Evolutionary conservation across 2,888 invertebrate species (phyloP).

Genomic region (Drosophila subquinaria): DNA sequence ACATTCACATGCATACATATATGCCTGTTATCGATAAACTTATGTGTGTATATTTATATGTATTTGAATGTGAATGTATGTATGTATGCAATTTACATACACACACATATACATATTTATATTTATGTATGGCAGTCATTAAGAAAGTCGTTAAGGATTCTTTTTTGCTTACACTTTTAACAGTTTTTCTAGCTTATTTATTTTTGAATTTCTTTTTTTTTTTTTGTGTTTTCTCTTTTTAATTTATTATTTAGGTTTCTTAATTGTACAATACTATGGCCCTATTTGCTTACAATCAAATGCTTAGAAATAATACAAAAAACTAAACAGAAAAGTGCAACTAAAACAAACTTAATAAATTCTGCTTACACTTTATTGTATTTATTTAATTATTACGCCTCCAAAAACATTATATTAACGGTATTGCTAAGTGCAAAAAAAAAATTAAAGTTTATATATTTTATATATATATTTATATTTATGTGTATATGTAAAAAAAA

Average conservation of each 20-base stretch:
- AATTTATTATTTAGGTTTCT: constrained; percentile 22
- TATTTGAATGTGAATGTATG: constrained; percentile 16
- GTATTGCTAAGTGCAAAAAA: constrained; percentile 49
- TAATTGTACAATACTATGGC: constrained; percentile 59
- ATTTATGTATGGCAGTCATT: constrained; percentile 77
- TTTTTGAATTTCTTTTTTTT: constrained; percentile 24
- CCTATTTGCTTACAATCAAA: constrained; percentile 64
- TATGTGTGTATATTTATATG: constrained; percentile 1
- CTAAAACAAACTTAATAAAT: constrained; percentile 16
- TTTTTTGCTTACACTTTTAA: constrained; percentile 62
- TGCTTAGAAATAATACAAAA: constrained; percentile 41
- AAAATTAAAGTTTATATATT: constrained; percentile 2
- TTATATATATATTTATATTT: neutral
- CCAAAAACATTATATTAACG: neutral
- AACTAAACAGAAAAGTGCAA: constrained; percentile 11
- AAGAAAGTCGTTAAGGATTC: constrained; percentile 82
- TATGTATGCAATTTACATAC: constrained; percentile 11
- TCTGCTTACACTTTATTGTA: constrained; percentile 24
- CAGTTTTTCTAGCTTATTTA: constrained; percentile 30
- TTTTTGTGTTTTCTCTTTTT: constrained; percentile 33
- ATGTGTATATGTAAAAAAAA: constrained; percentile 20
- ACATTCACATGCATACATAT: neutral
- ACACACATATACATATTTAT: constrained; percentile 36
- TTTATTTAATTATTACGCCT: constrained; percentile 4
- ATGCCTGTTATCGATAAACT: constrained; percentile 15